phyloP scores from a whole-genome alignment of 2,888 invertebrate genomes.

The Nomada ferruginata region DNA sequence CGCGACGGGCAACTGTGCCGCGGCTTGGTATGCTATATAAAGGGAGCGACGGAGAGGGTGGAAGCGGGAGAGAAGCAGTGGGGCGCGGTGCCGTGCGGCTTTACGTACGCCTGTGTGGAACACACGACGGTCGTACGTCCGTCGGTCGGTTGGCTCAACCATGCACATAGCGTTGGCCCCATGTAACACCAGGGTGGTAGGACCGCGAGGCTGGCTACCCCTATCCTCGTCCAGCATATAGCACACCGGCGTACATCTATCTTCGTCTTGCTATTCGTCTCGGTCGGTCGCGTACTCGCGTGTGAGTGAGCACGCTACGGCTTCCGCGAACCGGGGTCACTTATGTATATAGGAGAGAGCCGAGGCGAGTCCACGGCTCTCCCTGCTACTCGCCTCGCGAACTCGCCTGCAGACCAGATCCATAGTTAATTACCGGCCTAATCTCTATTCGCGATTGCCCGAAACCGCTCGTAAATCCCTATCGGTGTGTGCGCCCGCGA shows the following conservation, averaged over 20 bases:
- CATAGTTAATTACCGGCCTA: constrained; percentile 84
- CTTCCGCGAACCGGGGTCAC: constrained; percentile 79
- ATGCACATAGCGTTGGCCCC: constrained; percentile 67
- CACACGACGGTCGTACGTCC: constrained; percentile 64
- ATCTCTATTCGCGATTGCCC: constrained; percentile 84
- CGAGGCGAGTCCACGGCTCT: constrained; percentile 67
- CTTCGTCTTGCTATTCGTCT: constrained; percentile 40
- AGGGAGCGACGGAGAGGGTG: not conserved
- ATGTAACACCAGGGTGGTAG: constrained; percentile 75
- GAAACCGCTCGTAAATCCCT: constrained; percentile 84
- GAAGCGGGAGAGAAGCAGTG: constrained; percentile 5
- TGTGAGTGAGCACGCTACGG: constrained; percentile 68
- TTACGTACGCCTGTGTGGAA: constrained; percentile 61
- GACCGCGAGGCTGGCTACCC: constrained; percentile 64
- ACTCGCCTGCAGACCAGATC: constrained; percentile 82
- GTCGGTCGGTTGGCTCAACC: constrained; percentile 27
- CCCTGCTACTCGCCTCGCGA: constrained; percentile 71
- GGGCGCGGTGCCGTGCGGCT: constrained; percentile 44
- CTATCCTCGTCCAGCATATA: constrained; percentile 22
- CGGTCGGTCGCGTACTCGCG: constrained; percentile 52
- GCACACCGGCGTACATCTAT: not conserved
- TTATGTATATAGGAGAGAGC: constrained; percentile 71
- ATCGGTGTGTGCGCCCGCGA: constrained; percentile 79
- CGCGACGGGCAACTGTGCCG: constrained; percentile 59
- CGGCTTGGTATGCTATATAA: constrained; percentile 45